These are phyloP conservation scores for Timema podura DNA, from an alignment of 2,888 invertebrate species.

Conservation along the genomic window DNA sequence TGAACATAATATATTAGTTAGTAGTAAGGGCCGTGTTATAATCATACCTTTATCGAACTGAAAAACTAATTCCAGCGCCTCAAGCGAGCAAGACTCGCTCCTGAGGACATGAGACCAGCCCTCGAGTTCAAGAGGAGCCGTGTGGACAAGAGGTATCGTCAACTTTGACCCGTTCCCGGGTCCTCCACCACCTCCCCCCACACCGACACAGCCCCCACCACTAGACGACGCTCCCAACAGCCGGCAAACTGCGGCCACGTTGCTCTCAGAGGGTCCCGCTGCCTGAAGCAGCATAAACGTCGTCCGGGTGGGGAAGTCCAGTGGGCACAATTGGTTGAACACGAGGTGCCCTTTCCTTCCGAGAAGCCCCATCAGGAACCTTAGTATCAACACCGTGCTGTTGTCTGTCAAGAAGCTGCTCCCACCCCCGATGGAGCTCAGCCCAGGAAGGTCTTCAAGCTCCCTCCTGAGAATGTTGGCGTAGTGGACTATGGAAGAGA, in stretches of 20 bases:
- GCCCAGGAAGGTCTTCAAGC: constrained; percentile 49
- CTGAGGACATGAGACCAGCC: constrained; percentile 51
- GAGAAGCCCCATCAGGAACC: constrained; percentile 50
- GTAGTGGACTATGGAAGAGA: constrained; percentile 51
- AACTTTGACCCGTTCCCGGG: constrained; percentile 33
- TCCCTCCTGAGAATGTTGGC: constrained; percentile 50
- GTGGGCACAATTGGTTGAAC: constrained; percentile 48
- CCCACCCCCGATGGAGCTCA: constrained; percentile 32
- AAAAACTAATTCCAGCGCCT: constrained; percentile 50
- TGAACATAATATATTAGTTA: too few relatives aligned
- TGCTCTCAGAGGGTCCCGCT: constrained; percentile 51
- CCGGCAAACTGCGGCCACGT: constrained; percentile 51
- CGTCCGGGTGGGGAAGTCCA: constrained; percentile 51
- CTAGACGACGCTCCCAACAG: constrained; percentile 48
- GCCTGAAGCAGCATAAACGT: constrained; percentile 51
- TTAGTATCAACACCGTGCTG: constrained; percentile 45
- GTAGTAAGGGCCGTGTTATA: too few relatives aligned
- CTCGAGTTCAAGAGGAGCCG: constrained; percentile 48
- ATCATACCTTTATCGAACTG: constrained; percentile 50
- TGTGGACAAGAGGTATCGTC: constrained; percentile 39
- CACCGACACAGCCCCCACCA: constrained; percentile 36
- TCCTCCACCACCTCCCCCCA: constrained; percentile 25
- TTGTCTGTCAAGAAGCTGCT: constrained; percentile 28
- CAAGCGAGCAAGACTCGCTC: constrained; percentile 47
- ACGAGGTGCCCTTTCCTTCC: constrained; percentile 50